These are phyloP conservation scores for Acyrthosiphon pisum DNA, from an alignment of 1,140 invertebrate genomes.

Conservation along the genomic window DNA sequence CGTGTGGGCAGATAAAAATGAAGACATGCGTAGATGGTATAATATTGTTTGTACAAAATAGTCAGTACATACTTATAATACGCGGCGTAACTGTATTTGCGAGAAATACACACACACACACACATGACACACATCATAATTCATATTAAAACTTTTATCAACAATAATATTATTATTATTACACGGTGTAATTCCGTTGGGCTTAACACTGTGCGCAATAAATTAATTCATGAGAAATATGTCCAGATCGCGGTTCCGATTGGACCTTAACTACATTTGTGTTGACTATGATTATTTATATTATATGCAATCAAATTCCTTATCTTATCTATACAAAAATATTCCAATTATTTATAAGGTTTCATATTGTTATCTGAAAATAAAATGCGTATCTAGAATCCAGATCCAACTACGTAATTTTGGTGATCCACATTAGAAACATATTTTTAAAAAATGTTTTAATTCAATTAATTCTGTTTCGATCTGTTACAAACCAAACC, in stretches of 20 bases:
- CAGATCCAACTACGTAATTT: background rate
- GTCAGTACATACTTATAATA: background rate
- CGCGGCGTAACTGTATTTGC: background rate
- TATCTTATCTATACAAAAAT: slow-evolving; percentile 28
- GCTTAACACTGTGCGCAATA: background rate
- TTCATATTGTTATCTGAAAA: slow-evolving; percentile 21
- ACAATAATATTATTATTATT: slow-evolving; percentile 26
- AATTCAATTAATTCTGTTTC: background rate
- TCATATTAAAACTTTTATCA: background rate
- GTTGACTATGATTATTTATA: background rate
- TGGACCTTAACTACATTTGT: background rate
- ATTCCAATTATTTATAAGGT: background rate
- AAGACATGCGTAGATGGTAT: background rate
- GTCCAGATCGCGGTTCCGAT: background rate
- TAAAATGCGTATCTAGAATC: background rate
- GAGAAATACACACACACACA: background rate
- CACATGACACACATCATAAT: background rate
- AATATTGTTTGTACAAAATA: background rate
- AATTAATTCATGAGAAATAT: background rate
- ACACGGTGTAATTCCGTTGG: background rate
- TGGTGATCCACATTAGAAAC: background rate
- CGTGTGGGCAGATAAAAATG: slow-evolving; percentile 4
- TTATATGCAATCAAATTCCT: background rate
- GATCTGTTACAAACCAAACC: too few species aligned
- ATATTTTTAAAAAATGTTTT: background rate